Evolutionary conservation across 2,113 vertebrate species (phyloP), one percentile per base, ranked within the genome.

Genomic region (Lophotis ruficrista): DNA sequence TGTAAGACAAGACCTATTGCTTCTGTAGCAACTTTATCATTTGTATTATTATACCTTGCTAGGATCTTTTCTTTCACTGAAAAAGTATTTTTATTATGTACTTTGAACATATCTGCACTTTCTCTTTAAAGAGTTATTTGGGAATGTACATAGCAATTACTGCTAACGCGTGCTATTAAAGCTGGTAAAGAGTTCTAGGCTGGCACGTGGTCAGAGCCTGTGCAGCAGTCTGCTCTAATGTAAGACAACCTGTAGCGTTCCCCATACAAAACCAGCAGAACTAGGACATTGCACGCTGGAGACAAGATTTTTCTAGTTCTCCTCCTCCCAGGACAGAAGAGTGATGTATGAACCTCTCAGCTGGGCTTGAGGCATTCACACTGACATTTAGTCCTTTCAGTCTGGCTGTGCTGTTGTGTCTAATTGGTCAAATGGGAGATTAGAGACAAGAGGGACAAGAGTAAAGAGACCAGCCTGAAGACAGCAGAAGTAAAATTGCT

Each of bases 121-220:
- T 69, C 45, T 54, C 51, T 56, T 64, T n/a, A 25, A 83, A 86
- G 71, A 50, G 4, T 6, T 83, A 14, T 33, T 57, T 69, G 62
- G 58, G 23, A 79, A 57, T 0, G 7, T 43, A 38, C 37, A 58
- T 11, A 47, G 6, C 33, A 51, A 47, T 69, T 60, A 33, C 51
- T 45, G 70, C 20, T 54, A 6, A 24, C 2, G 0, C 0, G 0
- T 37, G 38, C 48, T 69, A 7, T 37, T n/a, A 84, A 47, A 61
- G 35, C 65, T 48, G 15, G 19, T 17, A 23, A 19, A 53, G 41
- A 68, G 21, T 41, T 90, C 57, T 17, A 48, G 30, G 53, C 19
- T 37, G 17, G n/a, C 13, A 10, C 4, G 30, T 12, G 8, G 13
- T 17, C 23, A 41, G 31, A 87, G 33, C 21, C 43, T 10, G 16